These are phyloP conservation scores for Iphiclides podalirius DNA, from an alignment of 2,888 invertebrate species.

Conservation along the genomic window DNA sequence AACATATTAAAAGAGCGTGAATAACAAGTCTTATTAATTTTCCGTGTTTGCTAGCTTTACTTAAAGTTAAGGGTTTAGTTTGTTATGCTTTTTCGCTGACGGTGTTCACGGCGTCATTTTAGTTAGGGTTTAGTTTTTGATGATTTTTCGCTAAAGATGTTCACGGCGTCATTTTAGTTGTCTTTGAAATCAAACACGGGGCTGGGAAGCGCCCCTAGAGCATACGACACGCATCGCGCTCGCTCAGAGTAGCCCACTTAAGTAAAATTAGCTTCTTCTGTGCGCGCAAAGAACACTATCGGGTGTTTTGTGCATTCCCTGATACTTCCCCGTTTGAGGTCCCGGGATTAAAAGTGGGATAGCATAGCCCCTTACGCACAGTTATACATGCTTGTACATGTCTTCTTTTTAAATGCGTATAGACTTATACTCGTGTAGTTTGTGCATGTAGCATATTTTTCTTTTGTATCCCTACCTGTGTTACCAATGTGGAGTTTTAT, in stretches of 20 bases:
- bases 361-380: conserved; percentile 15
- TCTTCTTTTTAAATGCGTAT: background rate
- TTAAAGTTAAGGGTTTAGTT: too few relatives aligned
- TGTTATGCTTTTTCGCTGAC: too few relatives aligned
- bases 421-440: background rate
- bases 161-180: conserved; percentile 61
- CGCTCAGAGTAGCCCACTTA: conserved; percentile 73
- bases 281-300: conserved; percentile 73
- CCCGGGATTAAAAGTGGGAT: conserved; percentile 62
- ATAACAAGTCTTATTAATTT: too few relatives aligned
- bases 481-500: background rate
- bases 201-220: conserved; percentile 51
- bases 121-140: too few relatives aligned
- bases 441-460: conserved; percentile 1
- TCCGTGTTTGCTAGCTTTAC: too few relatives aligned
- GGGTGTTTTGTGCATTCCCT: conserved; percentile 68
- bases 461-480: background rate
- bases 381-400: conserved; percentile 13
- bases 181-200: conserved; percentile 54
- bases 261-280: conserved; percentile 78
- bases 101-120: too few relatives aligned
- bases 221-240: conserved; percentile 41
- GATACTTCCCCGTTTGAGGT: conserved; percentile 64
- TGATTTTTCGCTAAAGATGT: too few relatives aligned
- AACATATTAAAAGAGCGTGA: too few relatives aligned